These are phyloP conservation scores for Channallabes apus DNA, from an alignment of 2,797 vertebrate species.

Conservation along the genomic window DNA sequence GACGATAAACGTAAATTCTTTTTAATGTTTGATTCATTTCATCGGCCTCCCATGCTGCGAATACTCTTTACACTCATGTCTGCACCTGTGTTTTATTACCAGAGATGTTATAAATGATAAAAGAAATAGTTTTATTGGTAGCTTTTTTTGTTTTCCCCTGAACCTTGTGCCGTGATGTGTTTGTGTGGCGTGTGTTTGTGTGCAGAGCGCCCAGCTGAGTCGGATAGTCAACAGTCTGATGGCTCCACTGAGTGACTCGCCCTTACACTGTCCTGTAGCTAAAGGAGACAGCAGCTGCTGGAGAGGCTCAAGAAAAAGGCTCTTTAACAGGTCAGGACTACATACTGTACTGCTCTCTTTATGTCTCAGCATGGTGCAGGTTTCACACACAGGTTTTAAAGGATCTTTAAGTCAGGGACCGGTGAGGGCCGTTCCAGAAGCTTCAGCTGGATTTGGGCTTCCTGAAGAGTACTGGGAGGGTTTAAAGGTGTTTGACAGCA, in stretches of 20 bases:
- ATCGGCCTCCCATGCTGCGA: background rate
- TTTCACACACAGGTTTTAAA: background rate
- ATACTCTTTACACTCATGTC: background rate
- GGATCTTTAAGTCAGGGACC: background rate
- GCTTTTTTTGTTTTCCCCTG: no score
- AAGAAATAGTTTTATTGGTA: background rate
- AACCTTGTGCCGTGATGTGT: background rate
- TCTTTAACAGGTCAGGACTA: constrained; percentile 66
- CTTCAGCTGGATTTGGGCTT: background rate
- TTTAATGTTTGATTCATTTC: background rate
- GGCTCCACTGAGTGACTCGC: constrained; percentile 80
- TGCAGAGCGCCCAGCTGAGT: constrained; percentile 89
- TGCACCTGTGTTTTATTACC: background rate
- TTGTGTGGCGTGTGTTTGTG: constrained; percentile 35
- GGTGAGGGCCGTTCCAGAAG: no score
- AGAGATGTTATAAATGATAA: background rate
- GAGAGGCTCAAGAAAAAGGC: constrained; percentile 70
- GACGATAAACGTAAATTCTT: background rate
- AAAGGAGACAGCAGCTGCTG: constrained; percentile 70
- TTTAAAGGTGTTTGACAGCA: background rate
- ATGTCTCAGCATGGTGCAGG: background rate
- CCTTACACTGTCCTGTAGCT: constrained; percentile 75
- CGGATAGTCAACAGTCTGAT: constrained; percentile 90
- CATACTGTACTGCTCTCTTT: no score
- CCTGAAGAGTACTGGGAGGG: background rate